Percentiles rank a stretch among this genome's conserved stretches.
Conservation (phyloP, 2,113 vertebrate genomes). For the Hepsetus odoe region DNA sequence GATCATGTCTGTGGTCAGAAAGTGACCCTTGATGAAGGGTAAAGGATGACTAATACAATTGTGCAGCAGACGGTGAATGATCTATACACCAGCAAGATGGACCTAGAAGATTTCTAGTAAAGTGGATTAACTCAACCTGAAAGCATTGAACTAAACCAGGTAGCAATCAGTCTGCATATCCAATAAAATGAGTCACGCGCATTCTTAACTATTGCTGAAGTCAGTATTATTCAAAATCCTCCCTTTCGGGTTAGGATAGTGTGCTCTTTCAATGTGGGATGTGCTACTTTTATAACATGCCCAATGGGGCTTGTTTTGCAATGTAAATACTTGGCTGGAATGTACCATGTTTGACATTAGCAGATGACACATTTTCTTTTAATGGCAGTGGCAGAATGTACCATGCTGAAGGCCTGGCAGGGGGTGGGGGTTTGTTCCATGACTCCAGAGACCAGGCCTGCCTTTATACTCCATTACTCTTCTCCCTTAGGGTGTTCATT, state of each 20-base stretch:
- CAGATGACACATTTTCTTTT: neutral
- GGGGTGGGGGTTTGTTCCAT: constrained; percentile 5
- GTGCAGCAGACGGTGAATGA: no score
- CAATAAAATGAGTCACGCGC: no score
- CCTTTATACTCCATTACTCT: constrained; percentile 64
- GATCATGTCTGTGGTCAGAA: no score
- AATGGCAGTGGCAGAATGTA: neutral
- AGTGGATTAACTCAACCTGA: no score
- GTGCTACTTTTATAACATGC: neutral
- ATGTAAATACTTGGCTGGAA: constrained; percentile 7
- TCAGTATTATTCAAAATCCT: neutral
- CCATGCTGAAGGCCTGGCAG: neutral
- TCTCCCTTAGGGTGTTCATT: constrained; percentile 45
- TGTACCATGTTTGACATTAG: neutral
- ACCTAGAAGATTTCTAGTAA: constrained; percentile 1
- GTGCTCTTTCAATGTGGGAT: neutral
- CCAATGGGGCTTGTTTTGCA: neutral
- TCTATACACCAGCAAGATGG: no score
- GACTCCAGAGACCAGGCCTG: constrained; percentile 44
- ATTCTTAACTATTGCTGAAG: neutral
- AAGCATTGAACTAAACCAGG: no score
- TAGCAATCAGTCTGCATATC: no score
- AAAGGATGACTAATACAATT: no score
- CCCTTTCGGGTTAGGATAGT: neutral
- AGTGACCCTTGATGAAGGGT: no score